Evolutionary conservation across 2,797 vertebrate species (phyloP).

Genomic region (Harpagifer antarcticus): DNA sequence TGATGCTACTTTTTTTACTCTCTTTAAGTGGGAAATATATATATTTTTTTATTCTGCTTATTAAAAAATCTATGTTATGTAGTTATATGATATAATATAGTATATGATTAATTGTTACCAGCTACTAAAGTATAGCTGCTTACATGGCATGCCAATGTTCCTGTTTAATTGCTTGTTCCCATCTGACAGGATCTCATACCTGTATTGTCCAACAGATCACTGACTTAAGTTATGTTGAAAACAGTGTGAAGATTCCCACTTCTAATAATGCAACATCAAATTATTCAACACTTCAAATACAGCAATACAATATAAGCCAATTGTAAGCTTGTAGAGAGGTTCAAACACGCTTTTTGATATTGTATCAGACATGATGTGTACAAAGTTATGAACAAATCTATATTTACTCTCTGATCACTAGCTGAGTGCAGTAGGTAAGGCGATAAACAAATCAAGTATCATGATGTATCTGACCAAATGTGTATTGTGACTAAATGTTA

Average conservation of each 20-base stretch:
- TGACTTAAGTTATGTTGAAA: not conserved
- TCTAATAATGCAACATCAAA: not conserved
- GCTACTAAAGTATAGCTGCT: not conserved
- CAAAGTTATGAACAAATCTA: not conserved
- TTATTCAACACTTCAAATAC: not conserved
- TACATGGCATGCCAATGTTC: too few species aligned
- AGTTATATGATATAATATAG: not conserved
- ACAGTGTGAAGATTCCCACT: not conserved
- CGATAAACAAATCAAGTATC: too few species aligned
- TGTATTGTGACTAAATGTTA: too few species aligned
- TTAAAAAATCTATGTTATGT: not conserved
- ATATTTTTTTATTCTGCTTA: not conserved
- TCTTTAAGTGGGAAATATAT: not conserved
- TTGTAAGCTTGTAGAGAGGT: too few species aligned
- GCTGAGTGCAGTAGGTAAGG: too few species aligned
- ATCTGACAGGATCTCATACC: too few species aligned
- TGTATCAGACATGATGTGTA: not conserved
- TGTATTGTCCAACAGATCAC: not conserved
- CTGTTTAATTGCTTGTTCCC: not conserved
- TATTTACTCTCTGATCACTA: too few species aligned
- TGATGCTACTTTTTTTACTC: not conserved
- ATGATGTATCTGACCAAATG: too few species aligned
- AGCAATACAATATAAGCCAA: not conserved
- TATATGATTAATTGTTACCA: not conserved
- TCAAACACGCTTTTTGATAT: conserved; percentile 1